Evolutionary conservation across 2,113 vertebrate species (phyloP).

Genomic region (Cephalopholis sonnerati): DNA sequence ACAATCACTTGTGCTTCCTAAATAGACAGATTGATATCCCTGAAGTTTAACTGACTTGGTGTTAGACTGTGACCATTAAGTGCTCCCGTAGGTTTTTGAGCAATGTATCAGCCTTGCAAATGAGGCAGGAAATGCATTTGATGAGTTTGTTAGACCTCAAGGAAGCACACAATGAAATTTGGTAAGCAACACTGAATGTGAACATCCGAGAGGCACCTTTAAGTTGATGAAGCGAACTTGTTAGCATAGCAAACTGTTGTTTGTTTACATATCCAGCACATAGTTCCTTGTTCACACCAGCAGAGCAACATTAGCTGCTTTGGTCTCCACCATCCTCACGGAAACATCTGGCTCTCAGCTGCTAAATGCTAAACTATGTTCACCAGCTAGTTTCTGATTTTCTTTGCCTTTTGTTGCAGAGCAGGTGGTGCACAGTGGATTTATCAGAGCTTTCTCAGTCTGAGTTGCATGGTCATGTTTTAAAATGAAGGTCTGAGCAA

Average conservation of each 20-base stretch:
- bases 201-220: too few species aligned
- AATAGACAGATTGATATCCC: too few species aligned
- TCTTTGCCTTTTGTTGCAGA: not conserved
- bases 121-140: not conserved
- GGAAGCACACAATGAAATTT: not conserved
- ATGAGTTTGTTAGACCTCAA: too few species aligned
- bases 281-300: not conserved
- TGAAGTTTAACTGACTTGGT: too few species aligned
- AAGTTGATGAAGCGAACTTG: too few species aligned
- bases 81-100: too few species aligned
- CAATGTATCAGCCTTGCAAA: not conserved
- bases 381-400: not conserved
- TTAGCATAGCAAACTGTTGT: not conserved
- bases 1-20: too few species aligned
- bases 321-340: not conserved
- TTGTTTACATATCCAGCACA: not conserved
- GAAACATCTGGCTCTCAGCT: not conserved
- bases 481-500: slow-evolving; percentile 1
- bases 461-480: not conserved
- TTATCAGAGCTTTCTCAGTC: not conserved
- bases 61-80: too few species aligned
- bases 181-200: too few species aligned
- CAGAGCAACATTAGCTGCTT: not conserved
- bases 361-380: not conserved
- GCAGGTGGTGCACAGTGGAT: not conserved